Evolutionary conservation across 37 sponge, comb jelly and placozoan species (phyloP), one percentile per base, ranked within the genome.

Genomic region (Agelas oroides): DNA sequence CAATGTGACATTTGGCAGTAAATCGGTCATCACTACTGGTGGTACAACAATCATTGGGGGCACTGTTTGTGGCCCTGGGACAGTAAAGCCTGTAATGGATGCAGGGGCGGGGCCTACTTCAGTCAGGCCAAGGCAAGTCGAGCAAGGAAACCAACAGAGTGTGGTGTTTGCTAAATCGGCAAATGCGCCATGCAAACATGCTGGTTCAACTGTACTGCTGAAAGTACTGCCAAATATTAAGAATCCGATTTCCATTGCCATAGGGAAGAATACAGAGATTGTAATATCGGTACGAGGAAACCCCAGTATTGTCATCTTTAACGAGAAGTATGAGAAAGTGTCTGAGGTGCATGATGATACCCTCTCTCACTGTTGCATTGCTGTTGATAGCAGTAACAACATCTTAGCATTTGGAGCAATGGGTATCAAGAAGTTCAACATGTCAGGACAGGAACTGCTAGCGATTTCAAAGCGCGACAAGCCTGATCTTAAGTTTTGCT

Each of bases 381-480:
- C 67, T 2, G 52, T 37, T 31, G 73, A 46, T 46, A 46, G 46
- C 46, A 46, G 8, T 46, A 46, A 53, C 58, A 75, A 28, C 33
- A n/a, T 75, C 30, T 0, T 56, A 53, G 59, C 59, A 57, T 28
- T 57, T 35, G 25, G 34, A 17, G 30, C 34, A 14, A 8, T 28
- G 3, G 27, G 58, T 17, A 58, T 75, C 34, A 28, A 25, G 19
- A 75, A 56, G 58, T 25, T 75, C 32, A 27, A 75, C 59, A 75
- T 75, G 76, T 19, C 46, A 27, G 56, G 46, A 25, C 24, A 56
- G 15, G 76, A 35, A 54, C 27, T 75, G 76, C 46, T 57, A 15
- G 30, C 56, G 0, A 34, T 57, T 75, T 20, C 25, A 24, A 17
- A 0, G 1, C 19, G 35, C 16, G 37, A 69, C 3, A 33, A 27